Evolutionary conservation across 2,113 vertebrate genomes (phyloP).

Genomic region (Bombycilla garrulus): DNA sequence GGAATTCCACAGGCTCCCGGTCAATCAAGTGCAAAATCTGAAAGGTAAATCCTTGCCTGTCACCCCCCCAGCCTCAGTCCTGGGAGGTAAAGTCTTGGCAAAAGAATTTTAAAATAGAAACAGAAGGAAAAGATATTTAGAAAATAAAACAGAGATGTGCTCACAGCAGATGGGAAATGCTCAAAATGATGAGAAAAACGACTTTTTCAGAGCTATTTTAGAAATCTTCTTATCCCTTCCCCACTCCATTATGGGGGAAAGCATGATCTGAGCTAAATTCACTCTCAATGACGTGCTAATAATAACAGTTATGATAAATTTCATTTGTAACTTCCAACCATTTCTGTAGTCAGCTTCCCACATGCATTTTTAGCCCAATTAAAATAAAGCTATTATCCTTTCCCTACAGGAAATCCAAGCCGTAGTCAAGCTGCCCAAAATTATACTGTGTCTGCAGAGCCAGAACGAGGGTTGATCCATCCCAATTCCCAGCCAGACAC

Average conservation of each 20-base stretch:
- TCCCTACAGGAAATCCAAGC: conserved; percentile 18
- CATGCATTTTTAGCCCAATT: conserved; percentile 4
- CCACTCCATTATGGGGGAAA: neutral
- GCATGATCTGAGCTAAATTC: conserved; percentile 39
- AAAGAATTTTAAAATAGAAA: conserved; percentile 41
- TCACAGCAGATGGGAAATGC: conserved; percentile 48
- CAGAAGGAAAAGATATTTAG: conserved; percentile 42
- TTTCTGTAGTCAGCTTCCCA: neutral
- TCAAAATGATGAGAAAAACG: neutral
- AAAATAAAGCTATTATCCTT: conserved; percentile 32
- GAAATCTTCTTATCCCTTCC: neutral
- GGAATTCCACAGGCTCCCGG: neutral
- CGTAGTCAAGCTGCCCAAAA: neutral
- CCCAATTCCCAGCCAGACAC: neutral
- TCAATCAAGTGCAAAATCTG: neutral
- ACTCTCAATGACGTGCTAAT: neutral
- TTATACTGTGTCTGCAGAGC: neutral
- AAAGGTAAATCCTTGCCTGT: neutral
- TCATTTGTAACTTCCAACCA: neutral
- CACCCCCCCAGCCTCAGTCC: neutral
- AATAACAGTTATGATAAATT: conserved; percentile 26
- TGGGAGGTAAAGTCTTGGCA: conserved; percentile 14
- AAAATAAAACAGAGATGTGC: conserved; percentile 35
- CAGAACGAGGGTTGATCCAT: neutral
- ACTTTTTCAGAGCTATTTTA: conserved; percentile 28